A percentile compares a stretch with the other conserved stretches of the same genome.
phyloP scores from a whole-genome alignment of 2,797 vertebrate species.

The Pagetopsis macropterus region DNA sequence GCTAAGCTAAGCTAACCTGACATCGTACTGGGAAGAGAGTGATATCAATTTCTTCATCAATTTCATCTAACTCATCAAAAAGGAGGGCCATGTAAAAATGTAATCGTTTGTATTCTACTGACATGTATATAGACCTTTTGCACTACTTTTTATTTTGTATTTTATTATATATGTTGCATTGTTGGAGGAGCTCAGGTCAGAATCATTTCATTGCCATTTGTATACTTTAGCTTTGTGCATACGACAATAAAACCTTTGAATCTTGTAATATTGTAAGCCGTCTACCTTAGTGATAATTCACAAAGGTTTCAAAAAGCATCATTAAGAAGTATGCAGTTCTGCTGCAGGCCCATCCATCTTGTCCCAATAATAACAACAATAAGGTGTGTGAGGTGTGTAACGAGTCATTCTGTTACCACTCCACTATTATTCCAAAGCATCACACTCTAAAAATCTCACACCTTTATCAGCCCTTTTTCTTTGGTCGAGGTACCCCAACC shows the following conservation, averaged over 20 bases:
- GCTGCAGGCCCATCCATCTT: constrained; percentile 51
- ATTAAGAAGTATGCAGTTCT: constrained; percentile 50
- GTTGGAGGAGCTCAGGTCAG: background rate
- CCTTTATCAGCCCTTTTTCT: constrained; percentile 60
- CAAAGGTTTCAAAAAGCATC: constrained; percentile 47
- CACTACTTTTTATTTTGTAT: too few relatives aligned
- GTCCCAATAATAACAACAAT: constrained; percentile 64
- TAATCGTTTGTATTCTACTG: too few relatives aligned
- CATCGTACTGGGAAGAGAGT: too few relatives aligned
- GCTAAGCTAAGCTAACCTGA: too few relatives aligned
- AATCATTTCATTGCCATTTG: too few relatives aligned
- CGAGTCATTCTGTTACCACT: constrained; percentile 59
- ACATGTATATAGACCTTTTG: too few relatives aligned
- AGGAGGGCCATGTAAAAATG: too few relatives aligned
- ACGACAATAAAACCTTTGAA: too few relatives aligned
- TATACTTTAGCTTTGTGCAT: too few relatives aligned
- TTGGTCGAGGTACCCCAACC: constrained; percentile 51
- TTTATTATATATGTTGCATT: too few relatives aligned
- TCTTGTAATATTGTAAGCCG: background rate
- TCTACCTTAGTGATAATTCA: constrained; percentile 45
- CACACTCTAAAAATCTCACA: constrained; percentile 54
- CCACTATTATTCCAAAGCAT: constrained; percentile 49
- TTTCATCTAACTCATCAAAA: too few relatives aligned
- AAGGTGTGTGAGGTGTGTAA: constrained; percentile 51
- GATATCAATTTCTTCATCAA: too few relatives aligned